Evolutionary conservation across 2,797 vertebrate species (phyloP).

Genomic region (Lerista edwardsae): DNA sequence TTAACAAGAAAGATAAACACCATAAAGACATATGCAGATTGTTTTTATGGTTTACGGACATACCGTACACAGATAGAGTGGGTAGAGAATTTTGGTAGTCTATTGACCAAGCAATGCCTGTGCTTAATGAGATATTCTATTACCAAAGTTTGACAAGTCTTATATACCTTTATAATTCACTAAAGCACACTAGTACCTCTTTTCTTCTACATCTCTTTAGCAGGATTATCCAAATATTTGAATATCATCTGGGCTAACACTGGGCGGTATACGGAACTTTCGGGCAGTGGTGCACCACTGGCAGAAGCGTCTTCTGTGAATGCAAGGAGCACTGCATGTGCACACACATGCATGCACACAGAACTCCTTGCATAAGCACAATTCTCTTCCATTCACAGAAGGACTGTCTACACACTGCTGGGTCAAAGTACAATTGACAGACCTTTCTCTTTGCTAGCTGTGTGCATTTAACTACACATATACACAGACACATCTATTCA

Average conservation of each 20-base stretch:
- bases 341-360: no score
- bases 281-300: no score
- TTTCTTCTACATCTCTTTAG: accelerated
- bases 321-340: background rate
- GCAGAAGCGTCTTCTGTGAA: background rate
- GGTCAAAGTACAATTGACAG: background rate
- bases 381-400: no score
- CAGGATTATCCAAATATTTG: background rate
- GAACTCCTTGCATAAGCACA: no score
- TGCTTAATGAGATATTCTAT: background rate
- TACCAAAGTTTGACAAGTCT: conserved; percentile 18
- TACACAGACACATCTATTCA: no score
- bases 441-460: no score
- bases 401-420: no score
- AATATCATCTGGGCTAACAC: background rate
- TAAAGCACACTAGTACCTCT: background rate
- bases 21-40: background rate
- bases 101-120: background rate
- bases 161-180: background rate
- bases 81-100: background rate
- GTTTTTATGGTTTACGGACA: no score
- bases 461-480: no score
- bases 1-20: conserved; percentile 3
- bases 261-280: no score
- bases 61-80: no score